Percentiles rank a stretch among this genome's conserved stretches.
Evolutionary conservation across 2,888 invertebrate genomes (phyloP).

Genomic region (Eristalis intricaria): DNA sequence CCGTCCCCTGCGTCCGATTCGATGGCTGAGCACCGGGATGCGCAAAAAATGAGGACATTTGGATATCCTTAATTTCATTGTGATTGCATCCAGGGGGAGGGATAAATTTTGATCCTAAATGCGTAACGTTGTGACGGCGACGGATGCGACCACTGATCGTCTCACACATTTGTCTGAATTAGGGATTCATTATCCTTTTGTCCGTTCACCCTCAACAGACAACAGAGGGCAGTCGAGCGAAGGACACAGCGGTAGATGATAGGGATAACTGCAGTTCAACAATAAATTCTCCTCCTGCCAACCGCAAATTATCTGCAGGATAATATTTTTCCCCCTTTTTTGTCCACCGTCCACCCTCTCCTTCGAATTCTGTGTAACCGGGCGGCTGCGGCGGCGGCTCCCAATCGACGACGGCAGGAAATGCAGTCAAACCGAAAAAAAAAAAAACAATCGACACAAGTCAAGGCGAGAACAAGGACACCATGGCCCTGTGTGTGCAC

Average conservation of each 20-base stretch:
- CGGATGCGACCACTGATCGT: not conserved
- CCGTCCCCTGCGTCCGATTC: not conserved
- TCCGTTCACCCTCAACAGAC: not conserved
- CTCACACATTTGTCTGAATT: slow-evolving; percentile 55
- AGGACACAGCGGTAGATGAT: not conserved
- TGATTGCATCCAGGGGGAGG: not conserved
- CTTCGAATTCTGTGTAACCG: not conserved
- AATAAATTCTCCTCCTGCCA: slow-evolving; percentile 26
- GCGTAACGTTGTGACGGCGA: not conserved
- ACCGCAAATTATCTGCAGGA: slow-evolving; percentile 54
- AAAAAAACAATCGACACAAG: not conserved
- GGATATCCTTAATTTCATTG: slow-evolving; percentile 52
- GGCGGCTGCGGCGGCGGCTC: not conserved
- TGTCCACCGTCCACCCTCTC: not conserved
- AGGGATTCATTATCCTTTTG: slow-evolving; percentile 43
- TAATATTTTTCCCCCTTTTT: slow-evolving; percentile 24
- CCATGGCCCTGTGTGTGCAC: not conserved
- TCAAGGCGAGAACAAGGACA: not conserved
- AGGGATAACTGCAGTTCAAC: slow-evolving; percentile 27
- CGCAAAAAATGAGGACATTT: not conserved
- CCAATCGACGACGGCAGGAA: slow-evolving; percentile 13
- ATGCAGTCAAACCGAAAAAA: slow-evolving; percentile 16
- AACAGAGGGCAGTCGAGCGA: not conserved
- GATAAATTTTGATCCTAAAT: slow-evolving; percentile 47
- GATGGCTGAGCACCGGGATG: not conserved